These are phyloP conservation scores for Xestobium rufovillosum DNA, from an alignment of 2,888 invertebrate species.

Conservation along the genomic window DNA sequence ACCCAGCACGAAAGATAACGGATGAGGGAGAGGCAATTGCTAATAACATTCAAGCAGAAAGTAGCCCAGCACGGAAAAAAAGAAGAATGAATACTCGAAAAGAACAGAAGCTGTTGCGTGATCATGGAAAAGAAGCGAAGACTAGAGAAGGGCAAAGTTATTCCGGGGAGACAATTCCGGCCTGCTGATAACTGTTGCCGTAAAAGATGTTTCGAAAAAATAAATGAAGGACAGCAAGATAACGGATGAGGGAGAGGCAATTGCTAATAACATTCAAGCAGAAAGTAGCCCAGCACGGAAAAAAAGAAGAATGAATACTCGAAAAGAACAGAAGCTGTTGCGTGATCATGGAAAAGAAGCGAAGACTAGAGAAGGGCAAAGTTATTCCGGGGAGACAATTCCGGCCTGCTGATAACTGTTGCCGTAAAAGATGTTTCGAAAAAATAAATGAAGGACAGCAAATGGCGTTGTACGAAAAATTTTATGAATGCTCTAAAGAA, in stretches of 20 bases:
- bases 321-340: constrained; percentile 6
- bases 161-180: constrained; percentile 4
- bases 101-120: constrained; percentile 7
- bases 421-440: constrained; percentile 10
- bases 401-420: constrained; percentile 5
- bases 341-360: constrained; percentile 7
- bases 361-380: constrained; percentile 4
- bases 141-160: constrained; percentile 5
- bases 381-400: constrained; percentile 6
- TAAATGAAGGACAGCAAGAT: constrained; percentile 5
- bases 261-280: constrained; percentile 1
- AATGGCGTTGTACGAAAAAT: constrained; percentile 7
- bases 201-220: constrained; percentile 10
- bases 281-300: constrained; percentile 1
- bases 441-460: constrained; percentile 6
- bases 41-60: neutral
- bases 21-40: constrained; percentile 4
- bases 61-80: constrained; percentile 2
- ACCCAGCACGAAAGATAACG: constrained; percentile 9
- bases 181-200: constrained; percentile 7
- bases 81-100: constrained; percentile 5
- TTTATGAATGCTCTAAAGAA: constrained; percentile 1
- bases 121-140: constrained; percentile 7
- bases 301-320: constrained; percentile 5
- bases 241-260: constrained; percentile 5